Conservation (phyloP, 2,113 vertebrate species). For the Dasyornis broadbenti region DNA sequence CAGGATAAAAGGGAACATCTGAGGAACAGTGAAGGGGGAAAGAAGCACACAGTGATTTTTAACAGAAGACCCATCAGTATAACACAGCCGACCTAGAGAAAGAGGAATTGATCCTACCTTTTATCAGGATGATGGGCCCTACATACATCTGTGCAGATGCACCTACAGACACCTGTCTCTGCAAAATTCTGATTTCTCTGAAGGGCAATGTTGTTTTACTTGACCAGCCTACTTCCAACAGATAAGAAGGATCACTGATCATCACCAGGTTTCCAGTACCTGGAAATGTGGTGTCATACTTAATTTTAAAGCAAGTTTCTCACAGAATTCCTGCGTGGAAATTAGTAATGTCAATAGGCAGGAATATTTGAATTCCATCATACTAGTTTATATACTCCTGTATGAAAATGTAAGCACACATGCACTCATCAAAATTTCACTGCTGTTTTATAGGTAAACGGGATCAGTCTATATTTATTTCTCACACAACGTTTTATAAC, state of each 20-base stretch:
- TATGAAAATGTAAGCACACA: neutral
- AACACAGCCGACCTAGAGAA: neutral
- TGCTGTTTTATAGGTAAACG: neutral
- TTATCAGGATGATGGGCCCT: neutral
- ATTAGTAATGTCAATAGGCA: neutral
- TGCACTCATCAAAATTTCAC: neutral
- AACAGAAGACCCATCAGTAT: neutral
- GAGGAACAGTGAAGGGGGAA: fast-evolving
- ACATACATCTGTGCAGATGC: neutral
- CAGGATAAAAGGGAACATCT: neutral
- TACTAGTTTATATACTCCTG: neutral
- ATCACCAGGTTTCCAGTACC: neutral
- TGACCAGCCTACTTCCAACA: neutral
- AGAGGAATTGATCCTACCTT: neutral
- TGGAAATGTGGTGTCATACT: neutral
- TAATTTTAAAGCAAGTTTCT: neutral
- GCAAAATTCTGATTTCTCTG: neutral
- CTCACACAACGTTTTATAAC: neutral
- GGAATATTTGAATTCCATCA: neutral
- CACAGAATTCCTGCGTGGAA: neutral
- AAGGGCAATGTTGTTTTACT: neutral
- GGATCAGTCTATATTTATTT: neutral
- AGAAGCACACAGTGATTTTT: neutral
- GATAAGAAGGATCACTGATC: neutral
- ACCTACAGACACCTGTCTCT: neutral